Percentiles rank a stretch among this genome's conserved stretches.
These are phyloP conservation scores for Bolborhynchus lineola DNA, from an alignment of 2,113 vertebrate species.

Conservation along the genomic window DNA sequence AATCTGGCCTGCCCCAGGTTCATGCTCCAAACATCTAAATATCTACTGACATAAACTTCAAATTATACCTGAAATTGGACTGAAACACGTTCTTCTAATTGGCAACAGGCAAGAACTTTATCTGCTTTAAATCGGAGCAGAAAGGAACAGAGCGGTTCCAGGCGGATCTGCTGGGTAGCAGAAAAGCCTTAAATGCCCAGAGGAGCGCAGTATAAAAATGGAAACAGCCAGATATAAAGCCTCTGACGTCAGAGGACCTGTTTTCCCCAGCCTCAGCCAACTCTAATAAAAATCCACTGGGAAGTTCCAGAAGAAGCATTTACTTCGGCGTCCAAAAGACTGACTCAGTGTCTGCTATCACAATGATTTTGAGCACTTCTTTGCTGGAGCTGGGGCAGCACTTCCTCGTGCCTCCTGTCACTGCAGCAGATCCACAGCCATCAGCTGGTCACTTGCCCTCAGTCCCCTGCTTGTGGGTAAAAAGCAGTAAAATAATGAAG, in stretches of 20 bases:
- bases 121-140: neutral
- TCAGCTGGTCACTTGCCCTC: neutral
- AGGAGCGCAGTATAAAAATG: slow-evolving; percentile 35
- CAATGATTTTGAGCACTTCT: neutral
- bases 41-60: neutral
- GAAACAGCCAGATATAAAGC: slow-evolving; percentile 10
- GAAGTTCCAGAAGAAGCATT: slow-evolving; percentile 2
- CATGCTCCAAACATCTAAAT: neutral
- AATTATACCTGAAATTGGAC: neutral
- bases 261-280: slow-evolving; percentile 13
- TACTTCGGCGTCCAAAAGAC: neutral
- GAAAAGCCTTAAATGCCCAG: slow-evolving; percentile 35
- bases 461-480: neutral
- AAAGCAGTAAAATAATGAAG: neutral
- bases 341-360: neutral
- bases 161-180: neutral
- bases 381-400: neutral
- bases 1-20: neutral
- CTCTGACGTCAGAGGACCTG: slow-evolving; percentile 29
- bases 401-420: neutral
- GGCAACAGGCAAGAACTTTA: neutral
- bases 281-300: slow-evolving; percentile 18
- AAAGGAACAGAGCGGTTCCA: slow-evolving; percentile 15
- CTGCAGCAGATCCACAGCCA: neutral
- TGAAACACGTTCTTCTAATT: neutral